Evolutionary conservation across 2,888 invertebrate genomes (phyloP).

Genomic region (Dilophus febrilis): DNA sequence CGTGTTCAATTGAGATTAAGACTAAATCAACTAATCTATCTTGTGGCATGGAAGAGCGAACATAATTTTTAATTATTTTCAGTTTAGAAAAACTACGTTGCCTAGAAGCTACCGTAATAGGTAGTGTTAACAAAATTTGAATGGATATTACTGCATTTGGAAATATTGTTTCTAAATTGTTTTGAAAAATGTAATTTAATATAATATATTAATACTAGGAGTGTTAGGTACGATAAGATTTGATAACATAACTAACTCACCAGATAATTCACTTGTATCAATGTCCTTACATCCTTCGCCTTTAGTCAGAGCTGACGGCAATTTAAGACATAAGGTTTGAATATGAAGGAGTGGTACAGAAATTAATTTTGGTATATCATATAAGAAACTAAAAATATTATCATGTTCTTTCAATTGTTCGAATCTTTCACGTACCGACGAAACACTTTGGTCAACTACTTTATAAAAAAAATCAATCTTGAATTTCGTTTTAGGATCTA

Average conservation of each 20-base stretch:
- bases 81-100: slow-evolving; percentile 7
- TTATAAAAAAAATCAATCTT: slow-evolving; percentile 6
- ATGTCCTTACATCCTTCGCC: slow-evolving; percentile 3
- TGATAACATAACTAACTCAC: slow-evolving; percentile 3
- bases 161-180: slow-evolving; percentile 1
- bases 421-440: slow-evolving; percentile 1
- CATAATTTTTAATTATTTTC: slow-evolving; percentile 4
- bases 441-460: slow-evolving; percentile 5
- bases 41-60: slow-evolving; percentile 1
- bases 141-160: slow-evolving; percentile 4
- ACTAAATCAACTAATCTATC: too few relatives aligned
- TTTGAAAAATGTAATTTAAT: slow-evolving; percentile 4
- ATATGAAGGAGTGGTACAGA: too few relatives aligned
- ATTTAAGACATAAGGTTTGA: not conserved
- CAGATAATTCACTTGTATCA: slow-evolving; percentile 4
- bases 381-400: slow-evolving; percentile 4
- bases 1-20: too few relatives aligned
- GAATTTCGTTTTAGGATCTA: slow-evolving; percentile 3
- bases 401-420: not conserved
- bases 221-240: not conserved
- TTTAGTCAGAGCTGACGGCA: not conserved
- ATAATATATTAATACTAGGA: not conserved
- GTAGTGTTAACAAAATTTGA: slow-evolving; percentile 6
- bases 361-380: slow-evolving; percentile 1
- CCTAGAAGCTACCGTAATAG: slow-evolving; percentile 6